Conservation (phyloP, 2,888 invertebrate genomes). For the Aleiodes leptofemur region DNA sequence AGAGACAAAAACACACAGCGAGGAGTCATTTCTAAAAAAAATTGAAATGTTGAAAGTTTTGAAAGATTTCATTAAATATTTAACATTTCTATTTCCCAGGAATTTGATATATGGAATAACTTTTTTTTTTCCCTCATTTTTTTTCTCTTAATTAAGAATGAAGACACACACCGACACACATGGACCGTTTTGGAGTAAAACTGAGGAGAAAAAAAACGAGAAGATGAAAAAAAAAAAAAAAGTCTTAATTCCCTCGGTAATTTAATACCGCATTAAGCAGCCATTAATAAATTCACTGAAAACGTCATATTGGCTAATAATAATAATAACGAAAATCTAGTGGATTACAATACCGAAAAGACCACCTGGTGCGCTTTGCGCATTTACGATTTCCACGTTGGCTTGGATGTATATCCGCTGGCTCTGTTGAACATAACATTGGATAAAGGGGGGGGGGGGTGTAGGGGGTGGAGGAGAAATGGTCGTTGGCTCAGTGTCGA, state of each 20-base stretch:
- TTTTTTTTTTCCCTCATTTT: background rate
- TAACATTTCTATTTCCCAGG: conserved; percentile 5
- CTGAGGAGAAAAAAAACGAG: background rate
- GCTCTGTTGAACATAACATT: conserved; percentile 24
- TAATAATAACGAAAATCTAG: conserved; percentile 36
- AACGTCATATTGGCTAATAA: conserved; percentile 23
- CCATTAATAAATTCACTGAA: conserved; percentile 28
- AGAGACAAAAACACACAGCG: background rate
- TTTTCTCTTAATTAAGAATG: background rate
- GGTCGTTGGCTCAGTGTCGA: conserved; percentile 20
- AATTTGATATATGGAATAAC: conserved; percentile 18
- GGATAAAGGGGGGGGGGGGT: background rate
- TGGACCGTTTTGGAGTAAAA: background rate
- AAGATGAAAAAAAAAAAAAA: background rate
- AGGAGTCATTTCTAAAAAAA: background rate
- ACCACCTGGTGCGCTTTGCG: conserved; percentile 54
- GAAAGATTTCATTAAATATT: background rate
- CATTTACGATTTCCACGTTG: conserved; percentile 49
- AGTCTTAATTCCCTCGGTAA: conserved; percentile 4
- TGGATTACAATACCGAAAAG: conserved; percentile 52
- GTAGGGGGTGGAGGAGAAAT: background rate
- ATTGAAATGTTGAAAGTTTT: background rate
- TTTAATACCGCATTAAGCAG: conserved; percentile 5
- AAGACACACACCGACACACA: conserved; percentile 3
- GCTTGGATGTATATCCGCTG: conserved; percentile 32